Evolutionary conservation across 35 echinoderm and acorn worm species (phyloP), one percentile per base, ranked within the genome.

Genomic region (Acanthaster planci): DNA sequence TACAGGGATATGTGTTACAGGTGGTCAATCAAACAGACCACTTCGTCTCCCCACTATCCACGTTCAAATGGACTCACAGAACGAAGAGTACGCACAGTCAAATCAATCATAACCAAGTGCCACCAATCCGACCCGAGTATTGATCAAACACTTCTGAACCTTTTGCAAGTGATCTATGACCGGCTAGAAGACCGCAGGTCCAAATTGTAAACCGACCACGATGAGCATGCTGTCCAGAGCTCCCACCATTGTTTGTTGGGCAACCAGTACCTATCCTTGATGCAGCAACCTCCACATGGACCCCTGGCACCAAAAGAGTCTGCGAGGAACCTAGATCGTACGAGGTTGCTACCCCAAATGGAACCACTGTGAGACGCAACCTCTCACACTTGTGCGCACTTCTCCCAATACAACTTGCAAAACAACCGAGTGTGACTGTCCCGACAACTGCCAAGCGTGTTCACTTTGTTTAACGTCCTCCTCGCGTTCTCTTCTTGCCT

Each of bases 311-410:
- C 3, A 90, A 8, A 35, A 83, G 75, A 55, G 60, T 90, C 8
- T 90, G 81, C 38, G 39, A 77, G 17, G 80, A 90, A 40, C 88
- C 79, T 8, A 38, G 87, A 34, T 76, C 87, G 22, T 89, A 89
- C 34, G 60, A 83, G 26, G 80, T 83, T 12, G 34, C 39, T 1
- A 89, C 78, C 9, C 87, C 87, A 1, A 83, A 88, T 82, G 86
- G 77, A 14, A 39, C 86, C n/a, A 40, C 17, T 21, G 18, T 89
- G 5, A 9, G 59, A 40, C 77, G 55, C 34, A 89, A 82, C 55
- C 22, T 52, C 2, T 77, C 44, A 40, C 79, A 83, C 55, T 7
- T 84, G 17, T 39, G 84, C 4, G 84, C 77, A 17, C n/a, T n/a
- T n/a, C n/a, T n/a, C n/a, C n/a, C n/a, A n/a, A n/a, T n/a, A n/a